Evolutionary conservation across 2,113 vertebrate species (phyloP).

Genomic region (Collichthys lucidus): DNA sequence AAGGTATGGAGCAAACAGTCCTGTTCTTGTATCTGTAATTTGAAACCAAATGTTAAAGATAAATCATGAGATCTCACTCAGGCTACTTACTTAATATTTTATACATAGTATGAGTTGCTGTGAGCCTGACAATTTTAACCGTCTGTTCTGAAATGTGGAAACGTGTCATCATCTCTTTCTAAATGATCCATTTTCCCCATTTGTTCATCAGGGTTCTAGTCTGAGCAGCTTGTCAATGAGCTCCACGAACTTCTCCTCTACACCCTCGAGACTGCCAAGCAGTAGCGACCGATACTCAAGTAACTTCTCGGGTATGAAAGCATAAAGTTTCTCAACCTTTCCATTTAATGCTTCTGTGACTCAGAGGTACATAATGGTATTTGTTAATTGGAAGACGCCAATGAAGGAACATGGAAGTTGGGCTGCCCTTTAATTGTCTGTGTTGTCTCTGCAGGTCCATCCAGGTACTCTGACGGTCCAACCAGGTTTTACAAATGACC

Average conservation of each 20-base stretch:
- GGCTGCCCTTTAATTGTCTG: background rate
- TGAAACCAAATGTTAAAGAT: background rate
- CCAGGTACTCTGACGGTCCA: slow-evolving; percentile 62
- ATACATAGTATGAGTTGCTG: background rate
- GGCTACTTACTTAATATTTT: background rate
- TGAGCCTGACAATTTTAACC: too few species aligned
- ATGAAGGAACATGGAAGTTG: background rate
- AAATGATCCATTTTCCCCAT: background rate
- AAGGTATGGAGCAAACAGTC: slow-evolving; percentile 61
- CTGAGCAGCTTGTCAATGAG: slow-evolving; percentile 55
- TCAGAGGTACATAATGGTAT: background rate
- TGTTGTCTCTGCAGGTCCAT: slow-evolving; percentile 69
- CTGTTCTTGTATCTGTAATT: background rate
- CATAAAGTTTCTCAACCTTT: background rate
- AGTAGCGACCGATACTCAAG: slow-evolving; percentile 66
- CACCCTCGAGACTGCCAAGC: slow-evolving; percentile 53
- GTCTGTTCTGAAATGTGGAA: too few species aligned
- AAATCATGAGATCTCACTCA: background rate
- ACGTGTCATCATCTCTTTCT: background rate
- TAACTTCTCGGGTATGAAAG: slow-evolving; percentile 45
- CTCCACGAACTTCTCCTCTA: slow-evolving; percentile 66
- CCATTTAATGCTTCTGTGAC: too few species aligned
- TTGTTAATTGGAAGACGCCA: background rate
- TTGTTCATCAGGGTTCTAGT: slow-evolving; percentile 66
- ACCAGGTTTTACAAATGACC: slow-evolving; percentile 78